Conservation (phyloP, 2,113 vertebrate species). For the Paralichthys olivaceus region DNA sequence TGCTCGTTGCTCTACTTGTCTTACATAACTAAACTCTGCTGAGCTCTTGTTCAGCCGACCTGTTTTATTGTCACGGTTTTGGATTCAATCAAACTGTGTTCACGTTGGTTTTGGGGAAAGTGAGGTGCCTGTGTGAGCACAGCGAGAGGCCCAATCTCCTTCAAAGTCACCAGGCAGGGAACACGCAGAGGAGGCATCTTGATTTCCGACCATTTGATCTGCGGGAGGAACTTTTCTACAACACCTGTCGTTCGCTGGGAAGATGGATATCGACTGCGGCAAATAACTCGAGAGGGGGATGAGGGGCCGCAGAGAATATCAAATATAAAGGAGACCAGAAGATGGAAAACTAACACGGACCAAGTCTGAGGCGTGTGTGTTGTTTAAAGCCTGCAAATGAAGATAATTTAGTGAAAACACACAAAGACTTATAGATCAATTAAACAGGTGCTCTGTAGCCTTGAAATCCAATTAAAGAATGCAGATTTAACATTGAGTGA, state of each 20-base stretch:
- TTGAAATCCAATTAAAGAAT: conserved; percentile 44
- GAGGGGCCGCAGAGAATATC: conserved; percentile 63
- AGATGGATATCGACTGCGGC: conserved; percentile 75
- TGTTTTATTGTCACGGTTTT: conserved; percentile 63
- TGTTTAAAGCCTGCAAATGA: conserved; percentile 30
- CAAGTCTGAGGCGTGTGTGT: conserved; percentile 25
- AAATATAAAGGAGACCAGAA: conserved; percentile 48
- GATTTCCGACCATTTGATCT: conserved; percentile 79
- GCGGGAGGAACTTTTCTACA: conserved; percentile 61
- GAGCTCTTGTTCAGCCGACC: conserved; percentile 63
- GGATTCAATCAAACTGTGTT: conserved; percentile 69
- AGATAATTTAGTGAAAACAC: conserved; percentile 32
- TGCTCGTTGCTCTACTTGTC: conserved; percentile 54
- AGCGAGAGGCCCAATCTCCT: conserved; percentile 76
- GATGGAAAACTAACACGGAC: conserved; percentile 17
- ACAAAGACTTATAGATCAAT: conserved; percentile 19
- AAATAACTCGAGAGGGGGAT: conserved; percentile 70
- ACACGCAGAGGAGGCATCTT: conserved; percentile 76
- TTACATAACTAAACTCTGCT: conserved; percentile 71
- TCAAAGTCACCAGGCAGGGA: conserved; percentile 76
- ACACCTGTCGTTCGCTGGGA: conserved; percentile 51
- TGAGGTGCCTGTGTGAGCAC: conserved; percentile 56
- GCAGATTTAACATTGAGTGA: conserved; percentile 25
- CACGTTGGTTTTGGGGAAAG: conserved; percentile 61
- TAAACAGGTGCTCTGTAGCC: conserved; percentile 21